Conservation (phyloP, 2,888 invertebrate species). For the Apomyelois bistriatella region DNA sequence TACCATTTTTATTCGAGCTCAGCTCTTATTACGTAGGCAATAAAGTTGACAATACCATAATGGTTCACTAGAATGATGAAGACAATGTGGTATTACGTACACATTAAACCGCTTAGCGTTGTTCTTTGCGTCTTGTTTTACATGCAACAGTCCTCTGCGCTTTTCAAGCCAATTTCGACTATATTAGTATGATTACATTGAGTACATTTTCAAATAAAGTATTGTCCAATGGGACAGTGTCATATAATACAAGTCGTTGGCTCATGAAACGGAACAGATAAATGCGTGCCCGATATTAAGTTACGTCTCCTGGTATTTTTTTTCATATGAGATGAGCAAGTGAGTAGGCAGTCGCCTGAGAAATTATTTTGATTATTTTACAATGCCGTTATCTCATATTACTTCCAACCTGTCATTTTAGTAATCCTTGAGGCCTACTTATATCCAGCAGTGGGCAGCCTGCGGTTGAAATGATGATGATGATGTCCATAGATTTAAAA, state of each 20-base stretch:
- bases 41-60: constrained; percentile 36
- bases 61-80: constrained; percentile 20
- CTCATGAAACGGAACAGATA: constrained; percentile 69
- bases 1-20: constrained; percentile 12
- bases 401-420: too few relatives aligned
- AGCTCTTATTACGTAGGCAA: constrained; percentile 26
- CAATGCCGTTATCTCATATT: too few relatives aligned
- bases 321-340: constrained; percentile 33
- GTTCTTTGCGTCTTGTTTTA: constrained; percentile 61
- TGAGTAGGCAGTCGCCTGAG: neutral
- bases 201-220: constrained; percentile 28
- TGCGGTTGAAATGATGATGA: too few relatives aligned
- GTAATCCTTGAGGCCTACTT: too few relatives aligned
- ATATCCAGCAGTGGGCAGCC: too few relatives aligned
- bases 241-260: constrained; percentile 65
- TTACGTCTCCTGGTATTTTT: constrained; percentile 52
- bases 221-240: constrained; percentile 48
- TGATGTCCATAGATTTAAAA: too few relatives aligned
- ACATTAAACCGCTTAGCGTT: constrained; percentile 43
- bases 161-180: constrained; percentile 30
- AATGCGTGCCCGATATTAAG: constrained; percentile 67
- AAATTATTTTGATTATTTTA: neutral
- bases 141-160: constrained; percentile 44
- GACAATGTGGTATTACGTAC: constrained; percentile 26
- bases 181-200: constrained; percentile 31